Percentiles rank a stretch among this genome's conserved stretches.
Evolutionary conservation across 2,113 vertebrate genomes (phyloP).

Genomic region (Smithornis capensis): DNA sequence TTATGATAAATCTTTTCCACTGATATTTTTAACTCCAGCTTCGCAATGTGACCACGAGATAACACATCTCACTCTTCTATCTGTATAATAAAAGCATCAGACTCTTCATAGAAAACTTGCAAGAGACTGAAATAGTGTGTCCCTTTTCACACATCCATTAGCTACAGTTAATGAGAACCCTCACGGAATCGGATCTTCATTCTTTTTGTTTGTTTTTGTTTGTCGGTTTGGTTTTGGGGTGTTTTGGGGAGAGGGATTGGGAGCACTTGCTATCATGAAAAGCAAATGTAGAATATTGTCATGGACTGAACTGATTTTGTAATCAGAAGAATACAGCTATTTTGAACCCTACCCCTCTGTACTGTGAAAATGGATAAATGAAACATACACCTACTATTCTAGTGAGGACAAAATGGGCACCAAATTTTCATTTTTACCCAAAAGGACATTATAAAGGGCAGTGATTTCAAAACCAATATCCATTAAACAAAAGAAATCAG

Average conservation of each 20-base stretch:
- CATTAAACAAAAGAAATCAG: neutral
- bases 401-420: neutral
- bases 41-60: neutral
- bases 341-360: neutral
- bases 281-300: neutral
- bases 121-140: neutral
- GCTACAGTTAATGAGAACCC: neutral
- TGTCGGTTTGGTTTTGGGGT: neutral
- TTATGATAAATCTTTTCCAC: neutral
- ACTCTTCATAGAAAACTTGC: neutral
- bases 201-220: neutral
- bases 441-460: neutral
- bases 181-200: neutral
- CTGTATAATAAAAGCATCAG: neutral
- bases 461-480: neutral
- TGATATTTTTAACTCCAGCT: neutral
- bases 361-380: neutral
- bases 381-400: neutral
- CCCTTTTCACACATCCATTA: accelerated
- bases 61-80: no score
- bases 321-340: neutral
- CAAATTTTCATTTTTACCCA: neutral
- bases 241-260: neutral
- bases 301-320: neutral
- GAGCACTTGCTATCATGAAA: neutral